phyloP scores from a whole-genome alignment of 2,888 invertebrate species.

The Cepaea hortensis region DNA sequence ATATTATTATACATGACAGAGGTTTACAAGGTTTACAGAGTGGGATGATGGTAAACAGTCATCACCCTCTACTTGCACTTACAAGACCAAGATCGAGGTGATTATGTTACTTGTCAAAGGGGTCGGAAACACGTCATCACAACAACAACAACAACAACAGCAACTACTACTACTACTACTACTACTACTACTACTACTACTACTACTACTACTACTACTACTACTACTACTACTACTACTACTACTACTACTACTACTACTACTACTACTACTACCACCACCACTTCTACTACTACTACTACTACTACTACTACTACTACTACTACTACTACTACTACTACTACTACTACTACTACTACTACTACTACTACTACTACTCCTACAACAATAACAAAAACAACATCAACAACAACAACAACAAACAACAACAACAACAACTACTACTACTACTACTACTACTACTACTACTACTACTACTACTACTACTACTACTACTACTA shows the following conservation, averaged over 20 bases:
- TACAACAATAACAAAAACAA: too few relatives aligned
- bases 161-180: slow-evolving; percentile 33
- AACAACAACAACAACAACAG: slow-evolving; percentile 11
- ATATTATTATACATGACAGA: too few relatives aligned
- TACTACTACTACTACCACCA: neutral
- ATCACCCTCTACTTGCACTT: too few relatives aligned
- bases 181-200: slow-evolving; percentile 13
- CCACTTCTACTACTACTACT: neutral
- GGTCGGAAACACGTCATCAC: neutral
- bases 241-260: neutral
- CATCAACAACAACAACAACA: too few relatives aligned
- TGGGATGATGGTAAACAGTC: too few relatives aligned
- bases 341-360: slow-evolving; percentile 41
- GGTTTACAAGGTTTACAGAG: too few relatives aligned
- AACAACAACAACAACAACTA: slow-evolving; percentile 18
- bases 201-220: slow-evolving; percentile 6
- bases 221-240: slow-evolving; percentile 16
- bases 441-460: slow-evolving; percentile 35
- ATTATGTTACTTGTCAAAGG: too few relatives aligned
- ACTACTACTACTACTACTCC: slow-evolving; percentile 34
- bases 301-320: slow-evolving; percentile 10
- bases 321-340: neutral
- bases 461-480: slow-evolving; percentile 38
- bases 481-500: slow-evolving; percentile 30
- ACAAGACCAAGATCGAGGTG: too few relatives aligned